Conservation (phyloP, 1,140 invertebrate species). For the Drosophila ambigua region DNA sequence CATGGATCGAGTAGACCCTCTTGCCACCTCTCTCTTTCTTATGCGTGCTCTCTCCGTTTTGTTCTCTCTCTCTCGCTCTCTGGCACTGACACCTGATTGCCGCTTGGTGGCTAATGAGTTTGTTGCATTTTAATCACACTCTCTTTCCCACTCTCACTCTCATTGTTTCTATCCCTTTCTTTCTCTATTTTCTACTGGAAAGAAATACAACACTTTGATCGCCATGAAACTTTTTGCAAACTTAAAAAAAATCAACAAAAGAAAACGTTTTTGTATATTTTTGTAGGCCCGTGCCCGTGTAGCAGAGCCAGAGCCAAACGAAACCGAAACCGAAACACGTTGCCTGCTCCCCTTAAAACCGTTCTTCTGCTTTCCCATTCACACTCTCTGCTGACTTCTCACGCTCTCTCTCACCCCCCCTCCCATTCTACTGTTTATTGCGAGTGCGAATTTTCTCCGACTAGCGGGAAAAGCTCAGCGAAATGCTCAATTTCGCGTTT, state of each 20-base stretch:
- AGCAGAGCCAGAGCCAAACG: conserved; percentile 21
- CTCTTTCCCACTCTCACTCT: neutral
- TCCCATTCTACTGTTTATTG: conserved; percentile 50
- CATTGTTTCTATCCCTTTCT: conserved; percentile 1
- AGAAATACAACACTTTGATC: conserved; percentile 27
- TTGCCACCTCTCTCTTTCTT: neutral
- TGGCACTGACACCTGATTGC: conserved; percentile 33
- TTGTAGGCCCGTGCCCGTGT: conserved; percentile 17
- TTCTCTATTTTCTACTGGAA: conserved; percentile 15
- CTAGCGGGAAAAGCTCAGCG: conserved; percentile 63
- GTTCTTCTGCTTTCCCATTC: neutral
- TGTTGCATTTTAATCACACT: conserved; percentile 15
- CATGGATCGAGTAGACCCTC: conserved; percentile 4
- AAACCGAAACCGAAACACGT: conserved; percentile 45
- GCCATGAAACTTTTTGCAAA: conserved; percentile 13
- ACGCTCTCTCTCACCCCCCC: conserved; percentile 1
- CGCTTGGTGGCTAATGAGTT: conserved; percentile 6
- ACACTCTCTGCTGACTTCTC: conserved; percentile 6
- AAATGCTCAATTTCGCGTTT: conserved; percentile 54
- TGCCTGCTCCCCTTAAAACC: conserved; percentile 23
- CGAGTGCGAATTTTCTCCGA: conserved; percentile 38
- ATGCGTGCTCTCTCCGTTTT: neutral
- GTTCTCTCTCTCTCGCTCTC: neutral
- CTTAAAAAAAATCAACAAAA: conserved; percentile 22
- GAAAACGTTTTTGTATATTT: no score